Base-by-base conservation (phyloP, 2,113 vertebrate species). In the Corythornis madagascariensis region DNA sequence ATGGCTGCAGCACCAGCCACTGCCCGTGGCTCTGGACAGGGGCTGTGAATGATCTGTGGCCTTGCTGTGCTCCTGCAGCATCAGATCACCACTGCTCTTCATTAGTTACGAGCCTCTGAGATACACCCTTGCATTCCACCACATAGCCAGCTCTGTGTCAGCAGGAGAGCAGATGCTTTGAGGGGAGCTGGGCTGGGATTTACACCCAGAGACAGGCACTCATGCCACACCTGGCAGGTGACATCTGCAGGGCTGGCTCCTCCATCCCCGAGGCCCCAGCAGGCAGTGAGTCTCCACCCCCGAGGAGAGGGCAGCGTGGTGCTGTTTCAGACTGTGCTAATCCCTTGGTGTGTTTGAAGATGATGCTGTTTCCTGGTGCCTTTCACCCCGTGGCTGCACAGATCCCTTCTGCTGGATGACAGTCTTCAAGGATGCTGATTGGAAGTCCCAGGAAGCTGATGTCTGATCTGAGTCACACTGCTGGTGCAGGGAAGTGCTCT, bases 371-470 rank as follows among this genome's bases (percentile, higher is more conserved):
- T 43, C 86, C 91, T 70, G 78, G 50, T 59, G 81, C 83, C 40
- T 79, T 61, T 38, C 47, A 47, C 71, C 74, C 88, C 2, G 2
- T 52, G 77, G 53, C 83, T 66, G 45, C 83, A 79, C 80, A 82
- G 88, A 91, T 88, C 86, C 76, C 31, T 85, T 88, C 74, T 89
- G 88, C 91, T 21, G 90, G 67, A 76, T 45, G 82, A 71, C 78
- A 85, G 31, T 47, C 65, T 82, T 63, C 71, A 52, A 74, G 93
- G 76, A 60, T 50, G 86, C 83, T 81, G 76, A 38, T 38, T 88
- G 82, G 79, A 53, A 89, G 56, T 65, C 86, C 83, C 9, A 1
- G 90, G 93, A 75, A 82, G 83, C 73, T 48, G 83, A 35, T 69
- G 80, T 88, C 48, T 94, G 90, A 95, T 96, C 80, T 69, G 79